phyloP scores from a whole-genome alignment of 2,888 invertebrate genomes.

The Drosophila rellima region DNA sequence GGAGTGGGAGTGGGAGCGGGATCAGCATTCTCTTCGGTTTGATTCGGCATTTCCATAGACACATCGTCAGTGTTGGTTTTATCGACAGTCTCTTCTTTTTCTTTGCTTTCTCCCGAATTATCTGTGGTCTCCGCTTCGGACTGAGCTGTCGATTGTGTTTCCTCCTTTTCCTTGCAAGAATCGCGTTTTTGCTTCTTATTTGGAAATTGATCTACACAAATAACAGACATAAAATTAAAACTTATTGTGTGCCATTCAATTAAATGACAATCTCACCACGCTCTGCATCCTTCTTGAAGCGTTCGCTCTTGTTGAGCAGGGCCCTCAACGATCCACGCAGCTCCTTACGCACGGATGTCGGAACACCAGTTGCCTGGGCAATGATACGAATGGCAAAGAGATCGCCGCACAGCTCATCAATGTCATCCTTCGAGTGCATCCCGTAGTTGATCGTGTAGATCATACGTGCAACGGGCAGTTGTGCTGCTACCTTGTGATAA shows the following conservation, averaged over 20 bases:
- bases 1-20: slow-evolving; percentile 13
- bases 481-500: slow-evolving; percentile 90
- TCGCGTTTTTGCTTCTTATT: slow-evolving; percentile 76
- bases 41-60: slow-evolving; percentile 49
- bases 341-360: slow-evolving; percentile 84
- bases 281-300: slow-evolving; percentile 81
- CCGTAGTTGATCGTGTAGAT: slow-evolving; percentile 85
- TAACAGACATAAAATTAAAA: not conserved
- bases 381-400: slow-evolving; percentile 86
- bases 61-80: slow-evolving; percentile 36
- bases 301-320: slow-evolving; percentile 82
- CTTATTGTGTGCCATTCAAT: not conserved
- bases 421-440: slow-evolving; percentile 85
- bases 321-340: slow-evolving; percentile 84
- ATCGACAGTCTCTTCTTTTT: slow-evolving; percentile 18
- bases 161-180: slow-evolving; percentile 49
- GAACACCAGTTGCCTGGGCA: slow-evolving; percentile 85
- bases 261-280: slow-evolving; percentile 58
- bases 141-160: slow-evolving; percentile 28
- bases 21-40: not conserved
- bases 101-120: slow-evolving; percentile 35
- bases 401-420: slow-evolving; percentile 86
- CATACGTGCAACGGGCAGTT: slow-evolving; percentile 85
- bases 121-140: slow-evolving; percentile 30
- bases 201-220: slow-evolving; percentile 70